Evolutionary conservation across 92 coral and sea anemone species (phyloP), one percentile per base, ranked within the genome.

Genomic region (Muricea muricata): DNA sequence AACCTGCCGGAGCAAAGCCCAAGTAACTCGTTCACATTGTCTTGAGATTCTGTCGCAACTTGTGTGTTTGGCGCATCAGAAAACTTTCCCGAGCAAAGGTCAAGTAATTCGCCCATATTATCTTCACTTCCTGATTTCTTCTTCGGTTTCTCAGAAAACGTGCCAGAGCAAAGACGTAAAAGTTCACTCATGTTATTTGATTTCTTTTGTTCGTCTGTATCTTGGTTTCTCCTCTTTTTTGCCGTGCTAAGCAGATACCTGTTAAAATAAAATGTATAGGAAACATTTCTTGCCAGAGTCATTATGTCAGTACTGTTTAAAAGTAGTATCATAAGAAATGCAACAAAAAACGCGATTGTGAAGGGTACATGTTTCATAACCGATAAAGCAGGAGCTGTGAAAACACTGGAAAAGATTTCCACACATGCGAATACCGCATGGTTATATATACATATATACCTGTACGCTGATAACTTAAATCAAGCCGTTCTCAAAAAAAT

Each of bases 1-100:
- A 96, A 96, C 63, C 84, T 91, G 39, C 99, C 99, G 2, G 99
- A 94, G 54, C 99, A 96, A 34, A 96, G 88, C 3, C 98, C 99
- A 29, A 96, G 88, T 30, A 96, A 87, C 34, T 96, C 98, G 13
- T 91, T 92, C 98, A 94, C 91, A 34, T 63, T 82, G 24, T 87
- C 91, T 34, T 80, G 86, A 4, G 82, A 69, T 55, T 71, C 67
- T 24, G 75, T 37, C 5, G 31, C 17, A 13, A 30, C 25, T 32
- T 58, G 79, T 46, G 0, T 35, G 23, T 34, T 85, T 45, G 24
- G 52, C 39, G 37, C 73, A 65, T 79, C 94, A 29, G 93, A 86
- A 74, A 94, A 94, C 58, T 85, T 87, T 42, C 98, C 98, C 1
- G 98, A 94, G 42, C 98, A 94, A 25, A 94, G 83, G 6, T 97